Conservation (phyloP, 2,113 vertebrate species). For the Oreocharis arfaki region DNA sequence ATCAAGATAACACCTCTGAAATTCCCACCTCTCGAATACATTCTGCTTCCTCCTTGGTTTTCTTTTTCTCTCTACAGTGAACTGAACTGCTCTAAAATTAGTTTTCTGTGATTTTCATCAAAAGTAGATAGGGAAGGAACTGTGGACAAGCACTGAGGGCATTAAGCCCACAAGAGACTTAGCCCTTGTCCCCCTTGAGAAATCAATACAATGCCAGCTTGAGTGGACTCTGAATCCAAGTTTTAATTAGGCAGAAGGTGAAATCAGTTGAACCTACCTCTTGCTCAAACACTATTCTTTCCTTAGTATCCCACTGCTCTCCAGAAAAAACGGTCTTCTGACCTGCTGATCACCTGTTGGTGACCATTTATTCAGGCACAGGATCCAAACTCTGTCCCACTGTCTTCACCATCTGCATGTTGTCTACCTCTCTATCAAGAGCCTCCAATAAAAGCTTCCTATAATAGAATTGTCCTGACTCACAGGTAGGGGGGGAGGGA, state of each 20-base stretch:
- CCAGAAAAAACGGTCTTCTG: constrained; percentile 30
- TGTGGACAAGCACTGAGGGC: neutral
- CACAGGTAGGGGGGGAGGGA: constrained; percentile 43
- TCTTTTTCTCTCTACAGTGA: neutral
- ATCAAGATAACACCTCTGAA: neutral
- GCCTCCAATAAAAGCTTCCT: constrained; percentile 54
- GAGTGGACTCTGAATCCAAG: neutral
- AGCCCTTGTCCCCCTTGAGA: neutral
- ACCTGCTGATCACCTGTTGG: neutral
- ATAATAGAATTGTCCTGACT: constrained; percentile 63
- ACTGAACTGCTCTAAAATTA: neutral
- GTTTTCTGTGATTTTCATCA: neutral
- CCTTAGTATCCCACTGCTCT: neutral
- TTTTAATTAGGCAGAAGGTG: constrained; percentile 7
- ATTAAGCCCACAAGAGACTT: neutral
- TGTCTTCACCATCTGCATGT: neutral
- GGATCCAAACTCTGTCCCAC: constrained; percentile 5
- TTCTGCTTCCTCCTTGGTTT: neutral
- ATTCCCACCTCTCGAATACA: neutral
- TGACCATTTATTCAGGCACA: neutral
- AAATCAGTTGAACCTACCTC: constrained; percentile 38
- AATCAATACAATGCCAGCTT: neutral
- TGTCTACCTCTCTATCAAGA: constrained; percentile 21
- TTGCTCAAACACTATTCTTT: constrained; percentile 23
- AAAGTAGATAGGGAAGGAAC: neutral